Conservation (phyloP, 2,888 invertebrate genomes). For the Cryptocephalus moraei region DNA sequence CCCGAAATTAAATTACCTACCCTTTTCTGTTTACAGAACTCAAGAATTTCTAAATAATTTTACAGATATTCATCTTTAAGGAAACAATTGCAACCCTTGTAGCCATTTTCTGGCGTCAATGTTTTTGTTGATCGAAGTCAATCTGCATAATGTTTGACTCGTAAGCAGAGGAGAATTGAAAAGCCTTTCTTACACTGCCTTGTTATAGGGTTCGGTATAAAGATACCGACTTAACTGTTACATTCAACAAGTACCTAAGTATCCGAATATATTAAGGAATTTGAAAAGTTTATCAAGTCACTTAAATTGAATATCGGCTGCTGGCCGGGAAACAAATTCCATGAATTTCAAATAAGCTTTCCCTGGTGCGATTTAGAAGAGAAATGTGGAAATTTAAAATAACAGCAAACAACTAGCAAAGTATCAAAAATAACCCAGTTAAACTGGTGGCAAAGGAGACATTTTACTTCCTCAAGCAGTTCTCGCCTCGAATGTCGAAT, state of each 20-base stretch:
- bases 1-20: no score
- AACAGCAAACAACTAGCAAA: constrained; percentile 4
- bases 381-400: not conserved
- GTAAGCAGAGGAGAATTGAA: no score
- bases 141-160: no score
- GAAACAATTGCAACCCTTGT: no score
- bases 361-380: constrained; percentile 1
- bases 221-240: not conserved
- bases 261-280: not conserved
- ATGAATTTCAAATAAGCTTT: constrained; percentile 6
- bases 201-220: no score
- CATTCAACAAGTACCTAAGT: not conserved
- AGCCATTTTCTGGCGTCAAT: no score
- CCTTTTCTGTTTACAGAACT: no score
- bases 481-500: constrained; percentile 15
- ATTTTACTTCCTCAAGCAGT: not conserved
- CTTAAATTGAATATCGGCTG: constrained; percentile 5
- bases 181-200: no score
- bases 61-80: no score
- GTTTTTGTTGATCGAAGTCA: no score
- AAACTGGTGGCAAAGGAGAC: no score
- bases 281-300: not conserved
- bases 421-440: not conserved
- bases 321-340: constrained; percentile 1
- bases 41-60: no score